Base-by-base conservation (phyloP, 2,797 vertebrate genomes). In the Alosa sapidissima region DNA sequence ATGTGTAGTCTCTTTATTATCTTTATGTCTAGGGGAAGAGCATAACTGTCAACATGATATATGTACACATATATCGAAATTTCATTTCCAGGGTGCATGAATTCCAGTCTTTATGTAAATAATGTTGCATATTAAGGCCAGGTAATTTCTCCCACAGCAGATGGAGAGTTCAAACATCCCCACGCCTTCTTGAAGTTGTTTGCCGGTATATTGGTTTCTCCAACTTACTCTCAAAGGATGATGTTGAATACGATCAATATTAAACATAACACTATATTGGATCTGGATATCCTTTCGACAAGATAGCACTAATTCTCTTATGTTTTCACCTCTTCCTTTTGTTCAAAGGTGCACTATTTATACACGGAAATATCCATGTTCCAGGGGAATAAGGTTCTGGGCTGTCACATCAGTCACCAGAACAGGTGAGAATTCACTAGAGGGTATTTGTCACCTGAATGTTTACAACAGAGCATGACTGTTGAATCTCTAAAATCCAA, bases 211-310 rank as follows among this genome's bases (percentile, higher is more conserved):
- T 75, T 75, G 68, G 36, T 45, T 75, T 75, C 68, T 75, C 68
- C 36, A 45, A 36, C 36, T 45, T 45, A 75, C 3, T 19, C 36
- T 19, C 68, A 41, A 45, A 13, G 16, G 68, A 75, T 72, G 2
- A 14, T 72, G 33, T 72, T 72, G 33, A 1, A 33, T 5, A 45
- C 36, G 41, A 75, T 16, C 36, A 75, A 87, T 84, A 90, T 88
- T 90, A 88, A 90, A 91, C 72, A 81, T 68, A 48, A 86, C 47
- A 41, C 45, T 84, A 88, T 88, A 89, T 88, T 88, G 86, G 83
- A 83, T 84, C 85, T 85, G 78, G 87, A 65, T 88, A 87, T 87
- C 88, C 41, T 82, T 21, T 41, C 41, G 47, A 33, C 7, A 83
- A 51, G 81, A 85, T 5, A 84, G 81, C 62, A 84, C 88, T 85